Percentiles rank a stretch among this genome's conserved stretches.
Evolutionary conservation across 2,113 vertebrate species (phyloP).

Genomic region (Symphodus melops): DNA sequence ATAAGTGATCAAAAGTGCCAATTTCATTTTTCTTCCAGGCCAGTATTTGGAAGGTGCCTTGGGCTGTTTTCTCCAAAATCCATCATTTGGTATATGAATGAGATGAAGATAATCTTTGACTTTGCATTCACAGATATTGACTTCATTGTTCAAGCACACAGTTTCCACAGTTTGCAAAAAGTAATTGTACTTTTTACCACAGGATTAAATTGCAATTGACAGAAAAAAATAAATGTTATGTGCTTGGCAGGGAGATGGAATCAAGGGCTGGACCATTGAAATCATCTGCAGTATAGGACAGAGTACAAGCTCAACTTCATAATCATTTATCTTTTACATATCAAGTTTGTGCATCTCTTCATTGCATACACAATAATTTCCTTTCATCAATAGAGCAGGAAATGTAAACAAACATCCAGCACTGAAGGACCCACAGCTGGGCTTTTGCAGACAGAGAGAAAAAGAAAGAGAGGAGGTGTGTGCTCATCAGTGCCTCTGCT

Average conservation of each 20-base stretch:
- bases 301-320: constrained; percentile 11
- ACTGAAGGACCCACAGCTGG: constrained; percentile 42
- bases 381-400: constrained; percentile 37
- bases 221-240: background rate
- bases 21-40: too few relatives aligned
- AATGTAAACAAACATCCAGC: constrained; percentile 47
- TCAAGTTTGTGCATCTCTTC: constrained; percentile 26
- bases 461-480: constrained; percentile 22
- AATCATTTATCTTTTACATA: constrained; percentile 9
- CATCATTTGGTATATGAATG: too few relatives aligned
- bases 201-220: background rate
- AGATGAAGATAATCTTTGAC: too few relatives aligned
- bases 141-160: background rate
- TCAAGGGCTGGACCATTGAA: background rate
- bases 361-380: constrained; percentile 30
- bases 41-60: too few relatives aligned
- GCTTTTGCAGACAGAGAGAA: constrained; percentile 1
- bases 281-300: background rate
- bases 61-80: too few relatives aligned
- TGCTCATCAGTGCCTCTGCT: constrained; percentile 25
- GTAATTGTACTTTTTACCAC: background rate
- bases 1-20: too few relatives aligned
- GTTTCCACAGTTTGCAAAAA: constrained; percentile 3
- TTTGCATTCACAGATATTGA: too few relatives aligned
- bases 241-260: background rate